phyloP scores from a whole-genome alignment of 1,140 invertebrate species.

The Zophobas atratus region DNA sequence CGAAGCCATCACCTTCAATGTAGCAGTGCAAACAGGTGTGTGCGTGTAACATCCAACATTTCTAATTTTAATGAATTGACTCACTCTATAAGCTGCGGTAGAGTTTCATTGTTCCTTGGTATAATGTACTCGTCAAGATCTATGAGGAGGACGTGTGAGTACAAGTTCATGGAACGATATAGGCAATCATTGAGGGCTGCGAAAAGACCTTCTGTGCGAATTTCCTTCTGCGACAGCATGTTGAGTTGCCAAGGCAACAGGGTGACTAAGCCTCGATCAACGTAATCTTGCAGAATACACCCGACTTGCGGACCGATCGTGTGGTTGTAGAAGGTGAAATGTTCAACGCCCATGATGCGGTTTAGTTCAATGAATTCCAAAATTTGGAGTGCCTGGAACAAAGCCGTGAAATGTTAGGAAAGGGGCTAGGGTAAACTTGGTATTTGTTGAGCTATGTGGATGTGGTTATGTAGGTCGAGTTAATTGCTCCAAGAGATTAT shows the following conservation, averaged over 20 bases:
- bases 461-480: not conserved
- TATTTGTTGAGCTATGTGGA: not conserved
- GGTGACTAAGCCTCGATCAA: constrained; percentile 77
- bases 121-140: constrained; percentile 95
- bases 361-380: constrained; percentile 96
- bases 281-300: constrained; percentile 76
- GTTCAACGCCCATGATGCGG: constrained; percentile 85
- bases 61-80: constrained; percentile 45
- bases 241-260: constrained; percentile 92
- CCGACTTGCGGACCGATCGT: constrained; percentile 84
- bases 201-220: constrained; percentile 92
- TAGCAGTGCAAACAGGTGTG: not conserved
- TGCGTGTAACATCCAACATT: not conserved
- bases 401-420: not conserved
- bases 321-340: constrained; percentile 95
- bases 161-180: constrained; percentile 89
- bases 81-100: constrained; percentile 77
- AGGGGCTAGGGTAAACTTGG: not conserved
- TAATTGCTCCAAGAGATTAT: constrained; percentile 15
- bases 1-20: not conserved
- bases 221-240: constrained; percentile 91
- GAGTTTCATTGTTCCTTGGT: constrained; percentile 82
- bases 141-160: constrained; percentile 86
- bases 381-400: constrained; percentile 80
- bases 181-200: constrained; percentile 95